A percentile compares a stretch with the other conserved stretches of the same genome.
Conservation (phyloP, 2,888 invertebrate species). For the Apodemia duryi region DNA sequence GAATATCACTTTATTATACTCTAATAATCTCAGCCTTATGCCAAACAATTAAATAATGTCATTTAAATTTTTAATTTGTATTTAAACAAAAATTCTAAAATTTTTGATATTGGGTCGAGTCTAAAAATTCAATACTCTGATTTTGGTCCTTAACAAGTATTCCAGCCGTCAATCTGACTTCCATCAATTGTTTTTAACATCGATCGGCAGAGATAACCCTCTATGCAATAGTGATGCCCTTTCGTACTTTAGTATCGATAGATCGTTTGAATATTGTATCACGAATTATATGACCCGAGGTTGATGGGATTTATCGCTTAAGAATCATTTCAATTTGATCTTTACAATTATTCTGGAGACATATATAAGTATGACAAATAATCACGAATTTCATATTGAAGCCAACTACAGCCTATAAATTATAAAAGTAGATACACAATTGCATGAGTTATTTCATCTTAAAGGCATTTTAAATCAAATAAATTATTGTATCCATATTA, state of each 20-base stretch:
- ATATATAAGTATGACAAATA: neutral
- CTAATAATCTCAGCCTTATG: no score
- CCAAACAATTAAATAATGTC: no score
- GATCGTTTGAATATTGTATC: conserved; percentile 36
- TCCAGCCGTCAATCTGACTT: conserved; percentile 35
- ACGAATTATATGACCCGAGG: conserved; percentile 58
- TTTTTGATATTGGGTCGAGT: neutral
- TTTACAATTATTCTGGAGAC: neutral
- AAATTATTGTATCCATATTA: no score
- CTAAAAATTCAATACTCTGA: neutral
- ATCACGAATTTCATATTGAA: neutral
- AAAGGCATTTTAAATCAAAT: no score
- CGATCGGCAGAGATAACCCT: conserved; percentile 67
- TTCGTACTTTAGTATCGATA: conserved; percentile 57
- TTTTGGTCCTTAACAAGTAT: conserved; percentile 47
- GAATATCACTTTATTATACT: no score
- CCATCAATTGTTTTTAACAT: conserved; percentile 57
- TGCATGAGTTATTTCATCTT: no score
- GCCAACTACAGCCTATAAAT: no score
- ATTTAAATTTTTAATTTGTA: no score
- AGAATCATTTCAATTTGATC: neutral
- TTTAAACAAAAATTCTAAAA: neutral
- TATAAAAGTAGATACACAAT: no score
- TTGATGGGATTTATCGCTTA: conserved; percentile 60
- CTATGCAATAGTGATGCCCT: conserved; percentile 49